phyloP scores from a whole-genome alignment of 64 coral and sea anemone genomes.

The Porites australiensis region DNA sequence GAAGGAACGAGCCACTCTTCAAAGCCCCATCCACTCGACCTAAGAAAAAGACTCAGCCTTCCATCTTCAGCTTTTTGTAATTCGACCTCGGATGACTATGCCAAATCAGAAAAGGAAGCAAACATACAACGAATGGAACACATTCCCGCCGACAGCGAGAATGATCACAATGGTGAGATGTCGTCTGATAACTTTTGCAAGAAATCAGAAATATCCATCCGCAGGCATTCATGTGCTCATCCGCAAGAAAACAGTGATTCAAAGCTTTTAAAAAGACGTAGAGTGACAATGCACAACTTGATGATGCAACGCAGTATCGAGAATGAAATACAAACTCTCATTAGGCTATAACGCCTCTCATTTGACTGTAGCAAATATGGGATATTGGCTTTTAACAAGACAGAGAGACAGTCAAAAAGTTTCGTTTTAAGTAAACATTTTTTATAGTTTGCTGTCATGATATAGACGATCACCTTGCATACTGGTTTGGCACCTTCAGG shows the following conservation, averaged over 20 bases:
- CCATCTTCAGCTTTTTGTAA: background rate
- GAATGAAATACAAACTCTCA: background rate
- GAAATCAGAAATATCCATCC: background rate
- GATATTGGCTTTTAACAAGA: no score
- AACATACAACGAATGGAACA: background rate
- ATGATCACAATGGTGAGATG: background rate
- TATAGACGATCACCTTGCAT: no score
- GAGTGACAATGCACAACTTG: no score
- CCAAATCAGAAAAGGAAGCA: background rate
- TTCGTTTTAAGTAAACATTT: no score
- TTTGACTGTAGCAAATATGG: no score
- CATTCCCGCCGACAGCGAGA: background rate
- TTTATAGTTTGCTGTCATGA: no score
- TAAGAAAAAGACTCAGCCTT: background rate
- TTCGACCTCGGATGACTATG: background rate
- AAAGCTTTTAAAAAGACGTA: conserved; percentile 1
- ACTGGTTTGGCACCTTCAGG: no score
- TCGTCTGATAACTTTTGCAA: background rate
- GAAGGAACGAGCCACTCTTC: background rate
- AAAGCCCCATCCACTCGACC: background rate
- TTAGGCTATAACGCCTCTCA: background rate
- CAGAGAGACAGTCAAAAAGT: no score
- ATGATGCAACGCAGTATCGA: background rate
- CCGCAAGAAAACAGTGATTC: background rate
- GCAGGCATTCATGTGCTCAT: background rate